phyloP scores from a whole-genome alignment of 1,140 invertebrate genomes.

The Berghia stephanieae region DNA sequence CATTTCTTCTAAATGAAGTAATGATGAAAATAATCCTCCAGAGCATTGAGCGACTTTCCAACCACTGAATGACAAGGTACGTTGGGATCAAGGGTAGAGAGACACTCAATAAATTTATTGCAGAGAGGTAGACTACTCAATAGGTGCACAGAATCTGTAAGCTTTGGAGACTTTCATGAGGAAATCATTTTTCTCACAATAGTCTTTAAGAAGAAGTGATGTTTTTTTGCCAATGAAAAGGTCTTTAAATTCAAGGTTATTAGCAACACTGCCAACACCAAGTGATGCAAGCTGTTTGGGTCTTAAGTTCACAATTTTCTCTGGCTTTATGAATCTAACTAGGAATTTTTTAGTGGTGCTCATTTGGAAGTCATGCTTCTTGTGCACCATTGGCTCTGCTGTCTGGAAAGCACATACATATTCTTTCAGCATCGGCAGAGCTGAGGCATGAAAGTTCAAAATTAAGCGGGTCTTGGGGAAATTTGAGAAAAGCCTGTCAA shows the following conservation, averaged over 20 bases:
- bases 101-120: not conserved
- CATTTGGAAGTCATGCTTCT: conserved; percentile 37
- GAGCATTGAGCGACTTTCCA: not conserved
- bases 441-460: conserved; percentile 29
- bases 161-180: not conserved
- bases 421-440: conserved; percentile 37
- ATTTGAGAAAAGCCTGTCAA: conserved; percentile 32
- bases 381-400: conserved; percentile 38
- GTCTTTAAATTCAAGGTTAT: conserved; percentile 18
- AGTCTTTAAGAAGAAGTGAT: not conserved
- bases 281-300: not conserved
- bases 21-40: not conserved
- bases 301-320: conserved; percentile 18
- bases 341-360: conserved; percentile 35
- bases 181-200: not conserved
- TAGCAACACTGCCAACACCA: not conserved
- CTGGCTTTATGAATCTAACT: conserved; percentile 35
- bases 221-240: conserved; percentile 28
- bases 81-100: conserved; percentile 12
- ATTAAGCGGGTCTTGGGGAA: conserved; percentile 27
- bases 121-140: not conserved
- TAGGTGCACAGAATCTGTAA: conserved; percentile 5
- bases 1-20: not conserved
- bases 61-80: conserved; percentile 9
- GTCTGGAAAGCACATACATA: conserved; percentile 37